Evolutionary conservation across 2,888 invertebrate species (phyloP).

Genomic region (Leuctra nigra): DNA sequence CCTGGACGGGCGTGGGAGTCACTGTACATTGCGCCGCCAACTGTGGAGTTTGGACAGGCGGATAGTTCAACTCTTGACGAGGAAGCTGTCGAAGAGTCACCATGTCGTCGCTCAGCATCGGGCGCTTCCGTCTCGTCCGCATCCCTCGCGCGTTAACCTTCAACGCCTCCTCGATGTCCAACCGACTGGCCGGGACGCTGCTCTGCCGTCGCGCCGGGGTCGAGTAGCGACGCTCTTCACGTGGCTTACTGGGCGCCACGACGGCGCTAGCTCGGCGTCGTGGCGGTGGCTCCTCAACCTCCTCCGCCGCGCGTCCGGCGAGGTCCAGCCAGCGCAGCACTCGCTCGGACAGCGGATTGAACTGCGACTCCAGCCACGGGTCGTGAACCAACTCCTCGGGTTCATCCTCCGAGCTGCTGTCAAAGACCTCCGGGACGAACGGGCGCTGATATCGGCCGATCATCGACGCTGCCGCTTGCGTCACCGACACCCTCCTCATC

Average conservation of each 20-base stretch:
- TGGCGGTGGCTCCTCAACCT: not conserved
- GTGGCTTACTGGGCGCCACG: not conserved
- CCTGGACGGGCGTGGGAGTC: not conserved
- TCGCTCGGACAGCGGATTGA: slow-evolving; percentile 55
- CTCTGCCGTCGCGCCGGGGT: slow-evolving; percentile 25
- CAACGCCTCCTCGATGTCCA: not conserved
- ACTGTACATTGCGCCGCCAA: not conserved
- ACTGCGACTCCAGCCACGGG: slow-evolving; percentile 11
- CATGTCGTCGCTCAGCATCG: not conserved
- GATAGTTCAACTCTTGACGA: too few relatives aligned
- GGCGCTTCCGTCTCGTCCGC: slow-evolving; percentile 10
- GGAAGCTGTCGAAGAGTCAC: not conserved
- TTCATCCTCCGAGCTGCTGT: slow-evolving; percentile 16
- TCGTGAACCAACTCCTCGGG: slow-evolving; percentile 6
- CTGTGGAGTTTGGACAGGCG: too few relatives aligned
- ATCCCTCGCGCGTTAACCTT: slow-evolving; percentile 7
- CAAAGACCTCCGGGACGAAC: slow-evolving; percentile 16
- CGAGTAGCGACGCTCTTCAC: not conserved
- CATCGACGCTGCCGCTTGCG: slow-evolving; percentile 14
- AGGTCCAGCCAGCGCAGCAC: slow-evolving; percentile 75
- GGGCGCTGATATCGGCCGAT: slow-evolving; percentile 22
- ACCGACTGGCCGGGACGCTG: not conserved
- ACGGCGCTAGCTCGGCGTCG: slow-evolving; percentile 4
- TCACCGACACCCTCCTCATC: not conserved
- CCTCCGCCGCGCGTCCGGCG: slow-evolving; percentile 47